A percentile compares a stretch with the other conserved stretches of the same genome.
These are phyloP conservation scores for Semnornis frantzii DNA, from an alignment of 2,113 vertebrate genomes.

Conservation along the genomic window DNA sequence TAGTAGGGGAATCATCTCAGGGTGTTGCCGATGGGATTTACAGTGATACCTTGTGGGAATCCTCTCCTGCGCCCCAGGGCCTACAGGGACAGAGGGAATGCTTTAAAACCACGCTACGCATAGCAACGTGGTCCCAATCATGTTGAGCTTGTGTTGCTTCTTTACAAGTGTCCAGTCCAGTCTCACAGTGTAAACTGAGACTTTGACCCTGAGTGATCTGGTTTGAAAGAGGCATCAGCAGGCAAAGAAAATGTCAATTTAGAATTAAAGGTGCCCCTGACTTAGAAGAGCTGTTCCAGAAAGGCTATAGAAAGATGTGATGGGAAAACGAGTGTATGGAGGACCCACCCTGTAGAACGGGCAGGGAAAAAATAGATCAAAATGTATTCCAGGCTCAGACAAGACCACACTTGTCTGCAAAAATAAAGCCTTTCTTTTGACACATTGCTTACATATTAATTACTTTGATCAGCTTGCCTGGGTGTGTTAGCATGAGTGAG, in stretches of 20 bases:
- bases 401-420: conserved; percentile 52
- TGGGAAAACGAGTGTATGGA: conserved; percentile 21
- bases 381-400: conserved; percentile 23
- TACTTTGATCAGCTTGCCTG: conserved; percentile 49
- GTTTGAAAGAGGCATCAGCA: background rate
- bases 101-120: background rate
- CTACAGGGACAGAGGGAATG: background rate
- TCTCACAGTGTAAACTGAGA: background rate
- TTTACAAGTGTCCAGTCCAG: background rate
- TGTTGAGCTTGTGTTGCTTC: background rate
- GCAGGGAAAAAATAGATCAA: conserved; percentile 47
- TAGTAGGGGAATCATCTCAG: background rate
- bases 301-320: background rate
- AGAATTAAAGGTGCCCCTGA: background rate
- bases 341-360: conserved; percentile 31
- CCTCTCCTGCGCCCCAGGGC: background rate
- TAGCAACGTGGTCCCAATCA: background rate
- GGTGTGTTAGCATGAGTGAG: conserved; percentile 23
- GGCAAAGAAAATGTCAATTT: background rate
- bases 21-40: background rate
- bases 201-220: background rate
- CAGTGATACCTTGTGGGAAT: background rate
- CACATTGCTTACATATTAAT: conserved; percentile 63
- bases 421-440: conserved; percentile 52
- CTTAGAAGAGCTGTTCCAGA: background rate